Base-by-base conservation (phyloP, 2,797 vertebrate genomes). In the Hemibagrus guttatus region DNA sequence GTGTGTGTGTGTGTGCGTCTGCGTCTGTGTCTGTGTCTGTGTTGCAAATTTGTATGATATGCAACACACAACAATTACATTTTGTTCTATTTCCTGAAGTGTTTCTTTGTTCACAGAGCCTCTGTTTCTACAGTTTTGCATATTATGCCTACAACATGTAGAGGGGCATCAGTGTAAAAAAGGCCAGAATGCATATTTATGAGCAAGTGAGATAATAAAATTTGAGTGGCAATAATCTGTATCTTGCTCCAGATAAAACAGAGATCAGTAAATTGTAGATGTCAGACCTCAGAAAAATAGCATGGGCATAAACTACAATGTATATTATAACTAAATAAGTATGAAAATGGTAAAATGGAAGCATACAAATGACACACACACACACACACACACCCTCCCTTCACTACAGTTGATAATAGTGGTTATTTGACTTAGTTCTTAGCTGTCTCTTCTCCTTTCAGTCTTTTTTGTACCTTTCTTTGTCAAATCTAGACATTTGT, bases 71-170 rank as follows among this genome's bases (percentile, higher is more conserved):
- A 69, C 87, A 85, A 39, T 89, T 91, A 85, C 72, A 49, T 61
- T 87, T 91, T 91, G 89, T 91, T 92, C 89, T 89, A 84, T 92
- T 94, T 94, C 90, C 90, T 90, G 85, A 90, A 88, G 89, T 88
- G 87, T 86, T 76, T 90, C 85, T 82, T 71, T 28, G 8, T 66
- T 66, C 16, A 72, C 14, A 74, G 11, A 56, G 26, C 31, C 31
- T 23, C 58, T 52, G 66, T 74, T 83, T 17, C 42, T 81, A 46
- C 17, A 42, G 1, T 69, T 79, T 52, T 75, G 26, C 49, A 19
- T 26, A n/a, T 31, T 76, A 17, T 52, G 49, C n/a, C 3, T 31
- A 8, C n/a, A 46, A 28, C 14, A 9, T 75, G 21, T 46, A 46
- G 39, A 6, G 4, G 21, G 69, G 28, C 46, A 52, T 75, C 46